Conservation (phyloP, 2,797 vertebrate species). For the Sebastes reedi region DNA sequence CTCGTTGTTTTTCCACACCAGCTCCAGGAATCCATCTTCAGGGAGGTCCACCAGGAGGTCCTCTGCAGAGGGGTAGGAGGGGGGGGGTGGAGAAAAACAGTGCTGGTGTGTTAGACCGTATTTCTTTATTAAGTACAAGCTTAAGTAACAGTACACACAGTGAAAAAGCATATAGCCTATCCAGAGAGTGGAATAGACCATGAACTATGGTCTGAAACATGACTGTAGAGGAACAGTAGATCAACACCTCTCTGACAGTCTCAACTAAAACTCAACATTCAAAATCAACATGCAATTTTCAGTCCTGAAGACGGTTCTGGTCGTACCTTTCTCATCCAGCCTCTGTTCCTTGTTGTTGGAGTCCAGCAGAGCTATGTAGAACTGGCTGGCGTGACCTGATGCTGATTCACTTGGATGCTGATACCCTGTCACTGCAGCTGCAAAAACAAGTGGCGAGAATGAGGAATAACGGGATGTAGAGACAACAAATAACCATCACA, state of each 20-base stretch:
- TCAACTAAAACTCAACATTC: not conserved
- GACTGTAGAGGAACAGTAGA: not conserved
- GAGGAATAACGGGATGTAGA: not conserved
- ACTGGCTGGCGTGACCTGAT: conserved; percentile 86
- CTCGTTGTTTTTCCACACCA: conserved; percentile 99
- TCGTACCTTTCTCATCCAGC: conserved; percentile 94
- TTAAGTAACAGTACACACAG: not conserved
- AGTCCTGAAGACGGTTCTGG: not conserved
- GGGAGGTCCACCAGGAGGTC: conserved; percentile 87
- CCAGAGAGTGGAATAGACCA: not conserved
- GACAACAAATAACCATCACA: not conserved
- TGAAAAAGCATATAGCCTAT: too few relatives aligned
- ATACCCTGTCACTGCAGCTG: conserved; percentile 95
- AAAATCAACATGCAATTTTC: not conserved
- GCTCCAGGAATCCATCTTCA: conserved; percentile 89
- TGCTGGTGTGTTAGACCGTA: not conserved
- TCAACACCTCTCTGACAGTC: not conserved
- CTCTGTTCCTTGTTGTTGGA: conserved; percentile 89
- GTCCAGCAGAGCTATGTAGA: conserved; percentile 92
- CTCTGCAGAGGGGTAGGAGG: conserved; percentile 71
- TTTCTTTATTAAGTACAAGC: not conserved
- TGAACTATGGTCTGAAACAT: not conserved
- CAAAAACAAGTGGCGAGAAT: not conserved
- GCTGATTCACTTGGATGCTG: conserved; percentile 89
- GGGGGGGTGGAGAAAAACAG: not conserved